A percentile compares a stretch with the other conserved stretches of the same genome.
These are phyloP conservation scores for Sphenodon punctatus DNA, from an alignment of 2,797 vertebrate genomes.

Conservation along the genomic window DNA sequence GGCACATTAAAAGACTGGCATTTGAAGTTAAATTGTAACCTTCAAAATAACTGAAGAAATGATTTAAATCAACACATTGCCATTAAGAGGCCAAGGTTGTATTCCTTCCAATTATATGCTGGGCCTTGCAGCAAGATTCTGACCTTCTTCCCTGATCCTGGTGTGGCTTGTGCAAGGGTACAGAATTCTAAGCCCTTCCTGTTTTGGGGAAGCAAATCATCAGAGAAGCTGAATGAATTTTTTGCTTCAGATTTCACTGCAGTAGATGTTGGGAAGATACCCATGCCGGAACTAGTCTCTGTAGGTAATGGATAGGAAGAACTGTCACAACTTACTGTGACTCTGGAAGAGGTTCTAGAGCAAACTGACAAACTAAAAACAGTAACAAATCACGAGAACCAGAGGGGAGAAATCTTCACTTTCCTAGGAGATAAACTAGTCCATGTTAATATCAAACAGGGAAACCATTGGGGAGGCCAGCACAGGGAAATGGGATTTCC, in stretches of 20 bases:
- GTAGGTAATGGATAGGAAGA: no score
- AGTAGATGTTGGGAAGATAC: no score
- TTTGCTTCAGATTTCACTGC: no score
- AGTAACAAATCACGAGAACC: no score
- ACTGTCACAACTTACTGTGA: no score
- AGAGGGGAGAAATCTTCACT: rapidly evolving
- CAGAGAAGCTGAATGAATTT: neutral
- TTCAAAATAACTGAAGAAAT: neutral
- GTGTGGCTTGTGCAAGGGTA: neutral
- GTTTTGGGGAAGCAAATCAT: neutral
- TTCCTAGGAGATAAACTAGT: neutral
- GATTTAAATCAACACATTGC: neutral
- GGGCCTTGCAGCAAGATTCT: neutral
- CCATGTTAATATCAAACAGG: neutral
- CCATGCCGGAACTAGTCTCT: no score
- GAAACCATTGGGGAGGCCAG: neutral
- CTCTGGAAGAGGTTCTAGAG: no score
- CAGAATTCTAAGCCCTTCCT: neutral
- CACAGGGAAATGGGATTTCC: no score
- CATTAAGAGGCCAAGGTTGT: neutral
- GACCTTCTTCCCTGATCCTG: neutral
- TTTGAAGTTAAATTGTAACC: neutral
- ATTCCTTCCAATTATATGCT: neutral
- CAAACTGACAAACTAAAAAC: no score
- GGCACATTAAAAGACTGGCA: neutral